Conservation (phyloP, 2,113 vertebrate genomes). For the Tragelaphus imberbis region DNA sequence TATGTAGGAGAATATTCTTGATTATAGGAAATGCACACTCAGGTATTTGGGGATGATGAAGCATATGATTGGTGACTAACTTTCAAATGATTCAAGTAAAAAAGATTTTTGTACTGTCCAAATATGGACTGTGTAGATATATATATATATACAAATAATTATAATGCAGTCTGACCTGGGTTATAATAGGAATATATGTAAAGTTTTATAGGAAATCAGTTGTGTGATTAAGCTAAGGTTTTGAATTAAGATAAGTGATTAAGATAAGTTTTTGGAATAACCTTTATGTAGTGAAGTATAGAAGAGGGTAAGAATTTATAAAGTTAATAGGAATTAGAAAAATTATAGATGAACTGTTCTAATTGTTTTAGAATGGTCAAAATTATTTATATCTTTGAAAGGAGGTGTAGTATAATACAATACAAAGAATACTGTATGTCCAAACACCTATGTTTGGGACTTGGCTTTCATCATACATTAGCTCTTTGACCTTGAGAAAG, state of each 20-base stretch:
- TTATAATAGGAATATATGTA: not conserved
- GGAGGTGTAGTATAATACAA: not conserved
- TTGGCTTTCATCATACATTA: not conserved
- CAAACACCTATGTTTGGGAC: not conserved
- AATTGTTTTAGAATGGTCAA: constrained; percentile 38
- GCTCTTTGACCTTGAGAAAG: constrained; percentile 2
- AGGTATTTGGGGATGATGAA: not conserved
- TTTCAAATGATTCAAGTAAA: constrained; percentile 1
- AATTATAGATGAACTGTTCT: constrained; percentile 11
- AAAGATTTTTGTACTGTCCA: not conserved
- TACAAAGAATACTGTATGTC: not conserved
- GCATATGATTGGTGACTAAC: not conserved
- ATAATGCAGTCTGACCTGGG: not conserved
- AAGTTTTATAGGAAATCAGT: not conserved
- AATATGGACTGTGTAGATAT: not conserved
- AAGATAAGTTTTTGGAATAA: not conserved
- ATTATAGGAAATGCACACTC: not conserved
- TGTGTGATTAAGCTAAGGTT: not conserved
- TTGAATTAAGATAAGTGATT: not conserved
- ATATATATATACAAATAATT: not conserved
- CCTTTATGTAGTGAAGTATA: not conserved
- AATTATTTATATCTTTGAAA: not conserved
- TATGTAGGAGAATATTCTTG: not conserved
- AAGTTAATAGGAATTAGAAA: constrained; percentile 24
- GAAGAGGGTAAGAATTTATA: constrained; percentile 17